Conservation (phyloP, 2,888 invertebrate genomes). For the Macrophya annulata region DNA sequence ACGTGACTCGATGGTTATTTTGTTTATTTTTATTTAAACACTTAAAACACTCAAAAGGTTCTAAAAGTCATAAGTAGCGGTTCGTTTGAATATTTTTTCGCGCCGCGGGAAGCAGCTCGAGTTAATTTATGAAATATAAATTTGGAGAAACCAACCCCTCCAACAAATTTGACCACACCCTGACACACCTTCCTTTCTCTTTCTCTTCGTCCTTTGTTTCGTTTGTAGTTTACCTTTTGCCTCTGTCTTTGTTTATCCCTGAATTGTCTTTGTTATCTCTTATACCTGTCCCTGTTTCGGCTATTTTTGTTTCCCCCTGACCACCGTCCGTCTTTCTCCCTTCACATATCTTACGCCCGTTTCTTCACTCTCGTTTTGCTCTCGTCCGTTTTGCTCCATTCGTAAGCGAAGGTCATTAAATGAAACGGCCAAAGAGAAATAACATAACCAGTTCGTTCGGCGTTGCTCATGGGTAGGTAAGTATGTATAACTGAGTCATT, state of each 20-base stretch:
- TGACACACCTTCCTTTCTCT: conserved; percentile 71
- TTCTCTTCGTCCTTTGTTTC: conserved; percentile 60
- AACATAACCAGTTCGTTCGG: conserved; percentile 50
- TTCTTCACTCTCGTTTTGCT: conserved; percentile 40
- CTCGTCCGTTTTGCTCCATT: conserved; percentile 35
- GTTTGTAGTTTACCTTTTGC: conserved; percentile 55
- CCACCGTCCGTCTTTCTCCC: conserved; percentile 6
- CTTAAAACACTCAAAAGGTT: conserved; percentile 36
- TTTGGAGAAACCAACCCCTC: conserved; percentile 69
- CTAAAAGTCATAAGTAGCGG: conserved; percentile 45
- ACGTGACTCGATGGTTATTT: conserved; percentile 36
- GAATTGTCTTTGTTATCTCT: conserved; percentile 28
- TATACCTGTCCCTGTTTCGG: conserved; percentile 23
- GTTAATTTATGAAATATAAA: conserved; percentile 76
- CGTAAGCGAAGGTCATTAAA: conserved; percentile 51
- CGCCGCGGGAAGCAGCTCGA: conserved; percentile 38
- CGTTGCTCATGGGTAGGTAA: background rate
- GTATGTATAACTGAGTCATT: conserved; percentile 71
- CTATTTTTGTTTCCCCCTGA: background rate
- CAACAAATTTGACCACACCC: conserved; percentile 77
- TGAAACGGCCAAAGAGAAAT: conserved; percentile 51
- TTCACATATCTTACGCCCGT: background rate
- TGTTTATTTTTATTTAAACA: background rate
- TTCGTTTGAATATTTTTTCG: conserved; percentile 47
- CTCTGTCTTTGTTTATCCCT: conserved; percentile 40